Conservation (phyloP, 2,113 vertebrate species). For the Ciconia boyciana region DNA sequence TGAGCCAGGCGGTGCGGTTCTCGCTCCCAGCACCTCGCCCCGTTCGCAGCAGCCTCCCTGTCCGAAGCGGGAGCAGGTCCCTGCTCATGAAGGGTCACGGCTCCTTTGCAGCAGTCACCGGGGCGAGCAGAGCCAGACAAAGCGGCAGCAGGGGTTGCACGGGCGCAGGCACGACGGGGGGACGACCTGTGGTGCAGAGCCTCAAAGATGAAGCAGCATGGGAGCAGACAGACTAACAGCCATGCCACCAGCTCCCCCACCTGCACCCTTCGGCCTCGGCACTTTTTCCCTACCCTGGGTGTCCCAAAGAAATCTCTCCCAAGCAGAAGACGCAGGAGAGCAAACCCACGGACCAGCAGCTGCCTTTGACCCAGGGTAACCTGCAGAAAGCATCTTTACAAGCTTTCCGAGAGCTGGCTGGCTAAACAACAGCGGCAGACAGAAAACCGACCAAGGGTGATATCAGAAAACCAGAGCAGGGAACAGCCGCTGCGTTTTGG, state of each 20-base stretch:
- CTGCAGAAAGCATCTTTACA: background rate
- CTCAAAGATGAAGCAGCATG: too few species aligned
- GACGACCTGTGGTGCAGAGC: too few species aligned
- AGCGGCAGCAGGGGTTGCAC: background rate
- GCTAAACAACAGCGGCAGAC: background rate
- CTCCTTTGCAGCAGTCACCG: too few species aligned
- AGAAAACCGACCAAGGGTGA: background rate
- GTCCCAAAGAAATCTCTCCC: background rate
- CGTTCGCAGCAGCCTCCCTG: background rate
- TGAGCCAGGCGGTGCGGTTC: background rate
- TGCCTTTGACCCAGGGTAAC: background rate
- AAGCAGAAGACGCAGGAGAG: background rate
- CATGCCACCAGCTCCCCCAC: background rate
- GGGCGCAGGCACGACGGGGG: rapidly evolving
- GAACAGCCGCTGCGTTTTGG: background rate
- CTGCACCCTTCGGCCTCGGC: background rate
- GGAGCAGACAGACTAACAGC: background rate
- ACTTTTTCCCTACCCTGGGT: background rate
- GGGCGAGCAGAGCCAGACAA: rapidly evolving
- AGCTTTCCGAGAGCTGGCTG: background rate
- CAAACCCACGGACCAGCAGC: background rate
- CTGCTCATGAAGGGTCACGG: background rate
- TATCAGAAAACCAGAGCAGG: background rate
- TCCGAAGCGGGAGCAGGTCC: background rate
- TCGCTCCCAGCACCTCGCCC: background rate